Base-by-base conservation (phyloP, 2,888 invertebrate species). In the Teleogryllus oceanicus region DNA sequence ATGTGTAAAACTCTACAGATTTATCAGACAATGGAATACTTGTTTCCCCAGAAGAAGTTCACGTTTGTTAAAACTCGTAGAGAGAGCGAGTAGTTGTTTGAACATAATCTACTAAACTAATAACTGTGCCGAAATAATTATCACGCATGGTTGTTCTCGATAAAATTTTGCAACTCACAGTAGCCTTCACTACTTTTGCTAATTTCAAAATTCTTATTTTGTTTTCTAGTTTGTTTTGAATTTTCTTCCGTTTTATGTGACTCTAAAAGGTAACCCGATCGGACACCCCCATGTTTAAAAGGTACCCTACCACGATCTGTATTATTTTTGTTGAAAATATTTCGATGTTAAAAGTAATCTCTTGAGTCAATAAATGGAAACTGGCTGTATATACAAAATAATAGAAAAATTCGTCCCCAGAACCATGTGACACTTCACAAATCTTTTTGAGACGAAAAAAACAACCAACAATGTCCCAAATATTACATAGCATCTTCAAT, bases 351-450 rank as follows among this genome's bases (percentile, higher is more conserved):
- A 62, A 62, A 18, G n/a, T 62, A 62, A 4, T 62, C 24, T 24
- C 24, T 18, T 62, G n/a, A 62, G n/a, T 62, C 62, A 62, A 13
- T n/a, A 62, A 62, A 18, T 13, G n/a, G 62, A 62, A 13, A 62
- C 13, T 62, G 62, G n/a, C 37, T 62, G 62, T 62, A 62, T 62
- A 62, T 62, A 62, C n/a, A 62, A 62, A 62, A 62, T n/a, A 62
- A 62, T 62, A 62, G 62, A 62, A 13, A 62, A 62, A 62, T 62
- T 62, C 62, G 62, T 62, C 62, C 62, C 62, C n/a, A 13, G n/a
- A 62, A 62, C 62, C 62, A 62, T 62, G 62, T 62, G 62, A 62
- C 62, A 62, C 62, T 13, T 62, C 62, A 62, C n/a, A 62, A 62
- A 62, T 62, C 62, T 62, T 62, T 62, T 62, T 62, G 62, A 62